Conservation (phyloP, 2,113 vertebrate genomes). For the Pholis gunnellus region DNA sequence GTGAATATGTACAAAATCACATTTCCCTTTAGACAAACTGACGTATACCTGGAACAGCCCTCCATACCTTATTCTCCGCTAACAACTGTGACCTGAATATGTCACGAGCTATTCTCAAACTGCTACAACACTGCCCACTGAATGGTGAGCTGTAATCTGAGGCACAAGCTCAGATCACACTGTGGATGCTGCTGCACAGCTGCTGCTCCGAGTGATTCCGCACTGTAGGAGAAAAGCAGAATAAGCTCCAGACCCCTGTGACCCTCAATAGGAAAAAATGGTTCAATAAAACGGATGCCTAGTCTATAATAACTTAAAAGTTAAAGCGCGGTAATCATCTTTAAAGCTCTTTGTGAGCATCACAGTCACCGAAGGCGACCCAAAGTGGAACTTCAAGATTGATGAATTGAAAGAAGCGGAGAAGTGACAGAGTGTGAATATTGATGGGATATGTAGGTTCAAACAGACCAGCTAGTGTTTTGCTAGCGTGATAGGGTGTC, state of each 20-base stretch:
- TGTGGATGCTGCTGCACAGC: constrained; percentile 36
- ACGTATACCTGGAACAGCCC: constrained; percentile 47
- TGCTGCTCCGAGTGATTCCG: constrained; percentile 50
- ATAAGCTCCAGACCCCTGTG: not conserved
- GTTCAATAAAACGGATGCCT: not conserved
- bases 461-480: constrained; percentile 24
- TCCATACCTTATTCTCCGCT: constrained; percentile 47
- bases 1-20: constrained; percentile 38
- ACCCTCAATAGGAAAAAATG: not conserved
- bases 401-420: constrained; percentile 44
- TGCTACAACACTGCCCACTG: constrained; percentile 41
- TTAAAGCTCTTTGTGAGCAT: constrained; percentile 20
- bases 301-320: not conserved
- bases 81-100: constrained; percentile 74
- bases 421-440: constrained; percentile 53
- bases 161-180: constrained; percentile 31
- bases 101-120: constrained; percentile 61
- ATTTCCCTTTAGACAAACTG: constrained; percentile 53
- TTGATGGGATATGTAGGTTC: constrained; percentile 40
- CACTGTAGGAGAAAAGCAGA: not conserved
- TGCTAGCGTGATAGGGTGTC: constrained; percentile 31
- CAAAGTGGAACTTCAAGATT: constrained; percentile 25
- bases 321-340: not conserved
- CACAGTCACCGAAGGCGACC: not conserved
- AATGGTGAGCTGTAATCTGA: constrained; percentile 59